Base-by-base conservation (phyloP, 2,888 invertebrate species). In the Geophilus truncorum region DNA sequence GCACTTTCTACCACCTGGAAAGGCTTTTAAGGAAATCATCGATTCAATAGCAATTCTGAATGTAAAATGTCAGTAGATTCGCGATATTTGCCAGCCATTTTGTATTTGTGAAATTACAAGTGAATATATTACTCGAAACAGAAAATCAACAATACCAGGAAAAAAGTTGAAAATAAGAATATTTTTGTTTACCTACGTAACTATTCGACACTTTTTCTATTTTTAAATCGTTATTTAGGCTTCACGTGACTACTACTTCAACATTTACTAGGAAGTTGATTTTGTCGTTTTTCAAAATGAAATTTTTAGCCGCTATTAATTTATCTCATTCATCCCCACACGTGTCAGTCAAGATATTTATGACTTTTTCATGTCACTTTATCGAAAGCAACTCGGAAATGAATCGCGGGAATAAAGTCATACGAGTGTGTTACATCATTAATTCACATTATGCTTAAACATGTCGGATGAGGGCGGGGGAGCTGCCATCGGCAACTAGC, bases 371-470 rank as follows among this genome's bases (percentile, higher is more conserved):
- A 62, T 62, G 25, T 62, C 62, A 62, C 10, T 23, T 62, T 62
- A 62, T 62, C 62, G 62, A 62, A 62, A 62, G 62, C 62, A 62
- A 62, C 62, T 62, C 62, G 62, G 62, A 62, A 62, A 45, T 45
- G 45, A 45, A 45, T 45, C 45, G 45, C 45, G 45, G 45, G 45
- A 45, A 62, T 62, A 62, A 62, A 62, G 62, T 25, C 62, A 15
- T 62, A 62, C 25, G 62, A 62, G 62, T 62, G 62, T 62, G 62
- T 62, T 62, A 62, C 62, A 25, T 62, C 62, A 62, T 62, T 62
- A 62, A 62, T 62, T 62, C 62, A 62, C 62, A 62, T 62, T 62
- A 62, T 62, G 62, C 62, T 62, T 62, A 62, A 57, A 62, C 62
- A 62, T 25, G 62, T 62, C 62, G 62, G 62, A 62, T 62, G 62